Evolutionary conservation across 2,888 invertebrate genomes (phyloP), one percentile per base, ranked within the genome.

Genomic region (Branchellion lobata): DNA sequence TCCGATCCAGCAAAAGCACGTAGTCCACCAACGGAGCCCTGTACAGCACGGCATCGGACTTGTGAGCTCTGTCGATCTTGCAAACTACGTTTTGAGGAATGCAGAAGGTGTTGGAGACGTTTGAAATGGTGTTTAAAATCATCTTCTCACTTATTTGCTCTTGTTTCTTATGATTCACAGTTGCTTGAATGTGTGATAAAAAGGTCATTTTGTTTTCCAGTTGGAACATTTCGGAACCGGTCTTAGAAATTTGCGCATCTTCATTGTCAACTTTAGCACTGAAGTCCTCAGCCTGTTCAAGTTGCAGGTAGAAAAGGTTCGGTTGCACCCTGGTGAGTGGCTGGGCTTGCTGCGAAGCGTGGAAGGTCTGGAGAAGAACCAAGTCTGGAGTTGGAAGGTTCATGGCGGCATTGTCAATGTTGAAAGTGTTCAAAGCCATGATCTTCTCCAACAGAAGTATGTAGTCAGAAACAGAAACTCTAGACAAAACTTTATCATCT

Each of bases 401-500:
- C n/a, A 61, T n/a, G 34, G 65, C 61, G 24, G 61, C 31, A 29
- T 77, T 24, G 8, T 77, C 77, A n/a, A 77, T 1, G 21, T 77
- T 77, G 33, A 77, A 65, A 18, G 77, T 65, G 34, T 65, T 77
- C 29, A 77, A 34, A 34, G 77, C 65, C 33, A 77, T n/a, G 18
- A 77, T 33, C 29, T 31, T 61, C 65, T 77, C 77, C 34, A 77
- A 36, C n/a, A 77, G 31, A 24, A 77, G n/a, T 1, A 77, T 57
- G 29, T 77, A 77, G 33, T 77, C 77, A 31, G 33, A 8, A 29
- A 57, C 34, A 34, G 77, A 51, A 18, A 65, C 77, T 65, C 65
- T 77, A 27, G 61, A n/a, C 24, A 77, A 27, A 11, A 34, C n/a
- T 57, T 77, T 77, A 24, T 77, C 77, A 57, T 77, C 77, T n/a